These are phyloP conservation scores for Paratilapia polleni DNA, from an alignment of 2,113 vertebrate species.

Conservation along the genomic window DNA sequence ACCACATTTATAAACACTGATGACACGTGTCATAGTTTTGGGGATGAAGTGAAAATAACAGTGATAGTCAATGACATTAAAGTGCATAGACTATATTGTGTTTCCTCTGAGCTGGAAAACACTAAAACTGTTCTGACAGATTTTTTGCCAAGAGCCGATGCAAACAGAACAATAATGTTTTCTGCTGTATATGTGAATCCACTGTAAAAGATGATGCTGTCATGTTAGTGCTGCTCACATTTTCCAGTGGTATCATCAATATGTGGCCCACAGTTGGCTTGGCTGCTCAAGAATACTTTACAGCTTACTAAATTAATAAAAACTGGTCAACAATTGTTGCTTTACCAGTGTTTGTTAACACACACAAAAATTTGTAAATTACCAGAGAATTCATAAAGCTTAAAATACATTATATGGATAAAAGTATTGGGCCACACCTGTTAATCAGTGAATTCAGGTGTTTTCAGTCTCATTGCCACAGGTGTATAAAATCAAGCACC, in stretches of 20 bases:
- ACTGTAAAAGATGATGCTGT: conserved; percentile 2
- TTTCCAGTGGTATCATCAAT: conserved; percentile 5
- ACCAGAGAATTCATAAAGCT: not conserved
- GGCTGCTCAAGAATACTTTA: conserved; percentile 41
- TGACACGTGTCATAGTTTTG: conserved; percentile 8
- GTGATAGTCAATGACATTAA: conserved; percentile 42
- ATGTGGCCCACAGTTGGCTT: not conserved
- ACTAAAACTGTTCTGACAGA: conserved; percentile 48
- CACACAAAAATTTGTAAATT: not conserved
- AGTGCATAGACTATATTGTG: conserved; percentile 35
- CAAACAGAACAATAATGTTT: conserved; percentile 40
- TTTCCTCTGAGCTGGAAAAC: conserved; percentile 57
- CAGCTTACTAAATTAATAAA: conserved; percentile 12
- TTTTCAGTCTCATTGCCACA: not conserved
- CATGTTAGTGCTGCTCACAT: conserved; percentile 16
- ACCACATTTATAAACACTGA: not conserved
- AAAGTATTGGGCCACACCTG: not conserved
- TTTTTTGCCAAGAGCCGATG: conserved; percentile 35
- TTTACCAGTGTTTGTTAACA: no score
- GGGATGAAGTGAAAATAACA: not conserved
- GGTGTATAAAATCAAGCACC: not conserved
- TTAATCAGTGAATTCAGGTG: not conserved
- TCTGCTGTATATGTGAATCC: conserved; percentile 16
- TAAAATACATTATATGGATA: not conserved
- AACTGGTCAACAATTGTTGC: not conserved